Evolutionary conservation across 2,888 invertebrate species (phyloP).

Genomic region (Noctua pronuba): DNA sequence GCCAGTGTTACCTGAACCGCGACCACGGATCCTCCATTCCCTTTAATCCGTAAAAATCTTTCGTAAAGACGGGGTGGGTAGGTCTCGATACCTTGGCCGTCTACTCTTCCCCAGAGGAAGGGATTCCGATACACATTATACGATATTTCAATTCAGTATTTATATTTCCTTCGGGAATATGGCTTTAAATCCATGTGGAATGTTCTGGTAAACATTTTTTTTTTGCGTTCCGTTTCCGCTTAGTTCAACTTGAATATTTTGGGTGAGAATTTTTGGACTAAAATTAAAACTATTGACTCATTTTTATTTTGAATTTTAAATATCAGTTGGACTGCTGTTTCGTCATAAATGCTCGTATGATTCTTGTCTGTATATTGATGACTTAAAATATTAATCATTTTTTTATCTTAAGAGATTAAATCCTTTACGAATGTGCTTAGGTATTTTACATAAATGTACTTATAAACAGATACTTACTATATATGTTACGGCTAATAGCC

Average conservation of each 20-base stretch:
- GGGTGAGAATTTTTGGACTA: neutral
- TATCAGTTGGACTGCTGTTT: neutral
- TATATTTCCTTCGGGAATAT: constrained; percentile 84
- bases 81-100: constrained; percentile 72
- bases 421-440: neutral
- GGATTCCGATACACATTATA: constrained; percentile 87
- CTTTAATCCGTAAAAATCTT: constrained; percentile 34
- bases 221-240: constrained; percentile 53
- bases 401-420: neutral
- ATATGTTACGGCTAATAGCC: too few relatives aligned
- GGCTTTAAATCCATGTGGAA: constrained; percentile 76
- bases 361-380: too few relatives aligned
- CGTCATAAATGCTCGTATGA: neutral
- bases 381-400: neutral
- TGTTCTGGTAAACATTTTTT: constrained; percentile 69
- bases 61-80: constrained; percentile 52
- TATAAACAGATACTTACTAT: neutral
- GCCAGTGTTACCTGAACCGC: constrained; percentile 72
- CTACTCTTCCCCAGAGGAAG: constrained; percentile 77
- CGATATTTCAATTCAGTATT: constrained; percentile 88
- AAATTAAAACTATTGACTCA: neutral
- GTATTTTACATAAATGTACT: neutral
- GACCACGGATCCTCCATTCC: constrained; percentile 53
- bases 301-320: neutral
- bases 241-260: constrained; percentile 1